phyloP scores from a whole-genome alignment of 2,797 vertebrate genomes.

The Cyprinodon diabolis region DNA sequence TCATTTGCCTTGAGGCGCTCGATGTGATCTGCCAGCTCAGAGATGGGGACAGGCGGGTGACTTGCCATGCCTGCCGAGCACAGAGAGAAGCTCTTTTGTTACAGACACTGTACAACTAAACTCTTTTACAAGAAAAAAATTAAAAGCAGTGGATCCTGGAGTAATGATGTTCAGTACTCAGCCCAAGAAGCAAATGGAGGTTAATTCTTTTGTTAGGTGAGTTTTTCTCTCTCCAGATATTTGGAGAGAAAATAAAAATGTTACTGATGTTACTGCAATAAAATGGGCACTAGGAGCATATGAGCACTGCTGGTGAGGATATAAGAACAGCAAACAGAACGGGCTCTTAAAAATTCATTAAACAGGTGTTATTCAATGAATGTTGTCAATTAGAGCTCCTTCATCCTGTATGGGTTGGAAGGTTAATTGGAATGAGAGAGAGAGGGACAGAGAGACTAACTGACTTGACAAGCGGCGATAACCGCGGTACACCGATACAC shows the following conservation, averaged over 20 bases:
- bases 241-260: slow-evolving; percentile 59
- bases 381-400: slow-evolving; percentile 63
- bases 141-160: slow-evolving; percentile 62
- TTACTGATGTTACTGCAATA: slow-evolving; percentile 61
- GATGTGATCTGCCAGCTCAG: slow-evolving; percentile 94
- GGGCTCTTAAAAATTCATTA: slow-evolving; percentile 62
- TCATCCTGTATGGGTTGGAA: slow-evolving; percentile 64
- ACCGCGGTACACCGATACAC: slow-evolving; percentile 91
- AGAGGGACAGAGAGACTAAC: slow-evolving; percentile 82
- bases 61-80: slow-evolving; percentile 92
- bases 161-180: slow-evolving; percentile 68
- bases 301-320: slow-evolving; percentile 56
- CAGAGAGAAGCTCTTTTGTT: slow-evolving; percentile 53
- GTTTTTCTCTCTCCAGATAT: slow-evolving; percentile 57
- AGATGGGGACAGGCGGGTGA: slow-evolving; percentile 94
- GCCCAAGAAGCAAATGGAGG: slow-evolving; percentile 71
- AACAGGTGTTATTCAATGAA: slow-evolving; percentile 43
- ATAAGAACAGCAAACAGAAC: slow-evolving; percentile 52
- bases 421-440: slow-evolving; percentile 67
- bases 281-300: slow-evolving; percentile 60
- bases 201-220: slow-evolving; percentile 62
- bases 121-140: slow-evolving; percentile 51
- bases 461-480: slow-evolving; percentile 96
- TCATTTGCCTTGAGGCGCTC: slow-evolving; percentile 98
- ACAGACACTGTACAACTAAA: slow-evolving; percentile 30